phyloP scores from a whole-genome alignment of 1,140 invertebrate species.

The Formica exsecta region DNA sequence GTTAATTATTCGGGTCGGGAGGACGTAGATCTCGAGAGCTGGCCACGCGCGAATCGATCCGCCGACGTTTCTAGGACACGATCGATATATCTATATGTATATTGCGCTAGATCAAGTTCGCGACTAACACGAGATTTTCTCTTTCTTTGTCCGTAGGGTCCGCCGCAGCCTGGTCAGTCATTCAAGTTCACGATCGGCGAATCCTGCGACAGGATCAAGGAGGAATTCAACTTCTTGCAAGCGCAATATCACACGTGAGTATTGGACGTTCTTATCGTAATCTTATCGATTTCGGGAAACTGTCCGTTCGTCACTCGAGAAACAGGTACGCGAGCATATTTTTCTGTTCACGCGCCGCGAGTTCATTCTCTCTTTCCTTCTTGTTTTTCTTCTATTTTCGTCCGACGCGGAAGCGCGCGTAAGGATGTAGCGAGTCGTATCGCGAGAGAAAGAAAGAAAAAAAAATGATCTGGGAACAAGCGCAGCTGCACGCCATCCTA shows the following conservation, averaged over 20 bases:
- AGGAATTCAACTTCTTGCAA: slow-evolving; percentile 95
- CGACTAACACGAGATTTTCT: background rate
- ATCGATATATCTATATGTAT: background rate
- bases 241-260: slow-evolving; percentile 95
- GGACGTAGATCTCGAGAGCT: background rate
- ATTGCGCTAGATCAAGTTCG: background rate
- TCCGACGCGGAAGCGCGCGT: slow-evolving; percentile 45
- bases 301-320: background rate
- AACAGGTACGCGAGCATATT: background rate
- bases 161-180: slow-evolving; percentile 94
- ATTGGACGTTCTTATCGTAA: background rate
- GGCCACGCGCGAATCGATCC: slow-evolving; percentile 12
- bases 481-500: slow-evolving; percentile 74
- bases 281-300: background rate
- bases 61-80: slow-evolving; percentile 19
- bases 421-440: slow-evolving; percentile 36
- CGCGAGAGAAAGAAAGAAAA: slow-evolving; percentile 26
- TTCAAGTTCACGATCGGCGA: slow-evolving; percentile 97
- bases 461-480: slow-evolving; percentile 73
- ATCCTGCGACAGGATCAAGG: slow-evolving; percentile 96
- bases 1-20: slow-evolving; percentile 75
- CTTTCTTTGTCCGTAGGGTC: slow-evolving; percentile 89
- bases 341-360: background rate
- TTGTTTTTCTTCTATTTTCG: slow-evolving; percentile 9
- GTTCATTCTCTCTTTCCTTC: slow-evolving; percentile 2